Evolutionary conservation across 2,797 vertebrate species (phyloP).

Genomic region (Thalassophryne amazonica): DNA sequence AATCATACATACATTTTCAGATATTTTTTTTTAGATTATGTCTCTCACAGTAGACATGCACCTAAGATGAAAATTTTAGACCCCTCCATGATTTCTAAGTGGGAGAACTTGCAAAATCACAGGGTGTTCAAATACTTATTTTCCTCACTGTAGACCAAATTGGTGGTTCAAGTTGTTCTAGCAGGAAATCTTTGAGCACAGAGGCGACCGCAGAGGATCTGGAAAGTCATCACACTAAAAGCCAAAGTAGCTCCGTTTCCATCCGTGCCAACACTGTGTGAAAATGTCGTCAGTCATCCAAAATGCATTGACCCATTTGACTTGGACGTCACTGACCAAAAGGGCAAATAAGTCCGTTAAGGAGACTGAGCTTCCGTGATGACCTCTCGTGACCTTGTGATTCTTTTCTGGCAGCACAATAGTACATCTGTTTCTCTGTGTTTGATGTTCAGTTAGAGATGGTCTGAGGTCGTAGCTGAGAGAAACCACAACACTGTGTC

Average conservation of each 20-base stretch:
- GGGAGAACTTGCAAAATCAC: too few relatives aligned
- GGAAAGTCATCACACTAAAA: conserved; percentile 13
- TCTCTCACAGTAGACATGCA: too few relatives aligned
- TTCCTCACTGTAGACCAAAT: conserved; percentile 52
- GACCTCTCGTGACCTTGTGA: not conserved
- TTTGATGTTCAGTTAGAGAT: not conserved
- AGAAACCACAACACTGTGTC: conserved; percentile 9
- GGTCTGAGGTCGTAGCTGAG: conserved; percentile 2
- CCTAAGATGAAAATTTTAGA: too few relatives aligned
- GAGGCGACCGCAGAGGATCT: not conserved
- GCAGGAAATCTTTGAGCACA: conserved; percentile 19
- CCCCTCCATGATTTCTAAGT: too few relatives aligned
- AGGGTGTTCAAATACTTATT: too few relatives aligned
- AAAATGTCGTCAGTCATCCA: not conserved
- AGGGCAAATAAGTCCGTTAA: conserved; percentile 8
- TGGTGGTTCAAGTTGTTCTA: conserved; percentile 28
- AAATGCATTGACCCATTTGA: conserved; percentile 13
- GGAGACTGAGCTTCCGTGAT: not conserved
- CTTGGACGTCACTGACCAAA: conserved; percentile 13
- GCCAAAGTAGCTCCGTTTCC: conserved; percentile 8
- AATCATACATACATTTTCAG: too few relatives aligned
- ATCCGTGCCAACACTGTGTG: not conserved
- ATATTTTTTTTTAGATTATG: too few relatives aligned
- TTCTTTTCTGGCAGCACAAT: not conserved
- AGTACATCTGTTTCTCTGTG: not conserved